phyloP scores from a whole-genome alignment of 2,888 invertebrate genomes.

The Criorhina ranunculi region DNA sequence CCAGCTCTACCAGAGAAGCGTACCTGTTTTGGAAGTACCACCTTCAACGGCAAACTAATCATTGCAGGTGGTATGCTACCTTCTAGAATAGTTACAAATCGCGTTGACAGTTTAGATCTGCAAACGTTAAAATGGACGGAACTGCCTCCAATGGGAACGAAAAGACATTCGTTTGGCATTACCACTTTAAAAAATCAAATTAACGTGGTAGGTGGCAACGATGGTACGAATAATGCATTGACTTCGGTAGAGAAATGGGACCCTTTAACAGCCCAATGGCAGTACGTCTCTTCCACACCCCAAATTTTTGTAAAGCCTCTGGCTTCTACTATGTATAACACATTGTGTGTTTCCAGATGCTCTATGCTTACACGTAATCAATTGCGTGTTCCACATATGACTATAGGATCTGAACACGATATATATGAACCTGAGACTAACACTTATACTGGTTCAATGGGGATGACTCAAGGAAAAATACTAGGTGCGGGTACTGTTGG shows the following conservation, averaged over 20 bases:
- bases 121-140: no score
- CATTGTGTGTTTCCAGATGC: background rate
- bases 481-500: no score
- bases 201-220: background rate
- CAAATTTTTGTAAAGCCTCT: background rate
- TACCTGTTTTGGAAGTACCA: background rate
- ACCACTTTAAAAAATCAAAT: background rate
- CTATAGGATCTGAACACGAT: no score
- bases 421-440: background rate
- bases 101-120: no score
- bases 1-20: background rate
- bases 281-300: background rate
- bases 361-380: no score
- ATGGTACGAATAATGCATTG: background rate
- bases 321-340: background rate
- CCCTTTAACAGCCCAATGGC: background rate
- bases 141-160: no score
- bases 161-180: background rate
- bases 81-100: no score
- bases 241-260: background rate
- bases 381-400: background rate
- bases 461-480: no score
- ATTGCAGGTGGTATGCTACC: no score
- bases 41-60: background rate
- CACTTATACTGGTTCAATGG: no score